Evolutionary conservation across 2,888 invertebrate species (phyloP).

Genomic region (Pantelozetes paolii): DNA sequence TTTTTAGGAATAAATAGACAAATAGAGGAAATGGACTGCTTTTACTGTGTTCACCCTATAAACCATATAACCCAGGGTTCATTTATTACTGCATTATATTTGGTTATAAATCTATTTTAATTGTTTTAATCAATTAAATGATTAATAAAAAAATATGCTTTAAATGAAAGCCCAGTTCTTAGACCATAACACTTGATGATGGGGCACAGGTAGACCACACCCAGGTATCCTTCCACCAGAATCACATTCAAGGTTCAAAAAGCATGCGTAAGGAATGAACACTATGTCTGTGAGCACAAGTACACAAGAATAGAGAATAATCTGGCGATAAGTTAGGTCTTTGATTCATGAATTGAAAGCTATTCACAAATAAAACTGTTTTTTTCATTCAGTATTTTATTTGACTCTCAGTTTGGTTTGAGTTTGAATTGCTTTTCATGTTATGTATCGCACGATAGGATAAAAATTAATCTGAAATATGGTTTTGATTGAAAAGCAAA

Average conservation of each 20-base stretch:
- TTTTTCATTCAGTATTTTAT: background rate
- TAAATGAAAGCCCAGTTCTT: background rate
- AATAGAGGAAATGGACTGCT: no score
- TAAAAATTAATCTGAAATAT: slow-evolving; percentile 32
- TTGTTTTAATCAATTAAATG: background rate
- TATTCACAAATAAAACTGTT: no score
- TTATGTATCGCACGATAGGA: slow-evolving; percentile 23
- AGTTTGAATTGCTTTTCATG: slow-evolving; percentile 5
- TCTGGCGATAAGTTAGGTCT: background rate
- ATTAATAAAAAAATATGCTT: background rate
- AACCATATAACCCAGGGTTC: no score
- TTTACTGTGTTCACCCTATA: no score
- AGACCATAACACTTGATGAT: slow-evolving; percentile 12
- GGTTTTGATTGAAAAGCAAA: slow-evolving; percentile 37
- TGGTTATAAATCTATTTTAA: no score
- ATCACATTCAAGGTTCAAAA: background rate
- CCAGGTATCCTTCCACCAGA: slow-evolving; percentile 8
- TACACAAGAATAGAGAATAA: background rate
- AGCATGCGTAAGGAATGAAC: background rate
- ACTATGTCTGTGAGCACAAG: background rate
- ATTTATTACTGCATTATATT: no score
- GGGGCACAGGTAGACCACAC: background rate
- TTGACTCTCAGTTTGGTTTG: background rate
- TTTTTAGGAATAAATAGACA: no score
- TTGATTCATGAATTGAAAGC: no score